Base-by-base conservation (phyloP, 1,140 invertebrate genomes). In the Leptinotarsa undecemlineata region DNA sequence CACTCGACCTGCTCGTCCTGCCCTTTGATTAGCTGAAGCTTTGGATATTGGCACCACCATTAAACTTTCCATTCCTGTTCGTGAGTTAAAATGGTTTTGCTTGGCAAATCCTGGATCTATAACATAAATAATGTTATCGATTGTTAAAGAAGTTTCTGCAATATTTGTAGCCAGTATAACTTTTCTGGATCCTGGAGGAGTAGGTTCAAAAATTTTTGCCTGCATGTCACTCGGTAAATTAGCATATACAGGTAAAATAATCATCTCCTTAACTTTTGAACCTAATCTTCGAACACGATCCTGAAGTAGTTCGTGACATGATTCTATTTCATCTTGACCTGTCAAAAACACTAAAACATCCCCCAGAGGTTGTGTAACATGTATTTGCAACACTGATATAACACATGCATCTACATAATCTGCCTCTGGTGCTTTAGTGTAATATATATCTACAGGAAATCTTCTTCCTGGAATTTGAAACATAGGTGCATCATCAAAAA, bases 41-140 rank as follows among this genome's bases (percentile, higher is more conserved):
- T 98, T 99, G 4, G 98, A 99, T 71, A 99, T 98, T 15, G 98
- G 98, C 15, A 97, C 96, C 3, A 99, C 96, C 87, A 98, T 94
- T 60, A 99, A 88, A 81, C 96, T 98, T 84, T 99, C 98, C 95
- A 99, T 99, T 19, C 98, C 82, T 15, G 82, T 84, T 76, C 96
- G 89, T 0, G 98, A 96, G 89, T 99, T 99, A 83, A 98, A 99
- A 86, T 98, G 98, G 85, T 99, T 99, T 87, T 99, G 97, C 85
- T 99, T 99, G 62, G 96, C 97, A 87, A 99, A 99, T 2, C 98
- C 98, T 19, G 98, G 97, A 89, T 99, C 98, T 79, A 99, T 99
- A 0, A 99, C 98, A 87, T 98, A 99, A 68, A 96, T 94, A 77
- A 99, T 99, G 80, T 99, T 99, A 85, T 99, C 98, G 79, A 99